Conservation (phyloP, 1,140 invertebrate genomes). For the Zaprionus camerounensis region DNA sequence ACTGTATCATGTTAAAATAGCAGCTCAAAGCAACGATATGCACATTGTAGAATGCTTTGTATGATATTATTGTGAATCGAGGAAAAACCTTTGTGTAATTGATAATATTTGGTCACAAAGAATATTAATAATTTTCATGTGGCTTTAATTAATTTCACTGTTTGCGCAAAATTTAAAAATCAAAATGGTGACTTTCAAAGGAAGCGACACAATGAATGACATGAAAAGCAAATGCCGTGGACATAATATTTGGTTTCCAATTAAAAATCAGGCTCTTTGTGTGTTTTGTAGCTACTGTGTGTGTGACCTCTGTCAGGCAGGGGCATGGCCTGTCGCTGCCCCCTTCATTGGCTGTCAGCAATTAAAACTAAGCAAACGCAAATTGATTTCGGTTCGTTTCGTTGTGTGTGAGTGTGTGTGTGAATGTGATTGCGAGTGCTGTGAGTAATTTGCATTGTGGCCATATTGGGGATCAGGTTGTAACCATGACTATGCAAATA, state of each 20-base stretch:
- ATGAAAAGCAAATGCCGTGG: conserved; percentile 27
- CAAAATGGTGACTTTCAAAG: neutral
- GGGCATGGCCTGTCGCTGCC: too few species aligned
- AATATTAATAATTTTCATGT: conserved; percentile 59
- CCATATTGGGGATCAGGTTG: conserved; percentile 45
- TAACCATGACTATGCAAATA: conserved; percentile 62
- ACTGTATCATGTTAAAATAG: conserved; percentile 15
- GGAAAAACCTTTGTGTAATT: conserved; percentile 2
- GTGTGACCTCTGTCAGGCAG: conserved; percentile 1
- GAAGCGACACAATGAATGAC: conserved; percentile 2
- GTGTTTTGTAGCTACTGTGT: conserved; percentile 7
- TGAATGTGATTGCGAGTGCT: conserved; percentile 1
- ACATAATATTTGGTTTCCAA: conserved; percentile 75
- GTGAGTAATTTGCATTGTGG: conserved; percentile 44
- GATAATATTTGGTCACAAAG: conserved; percentile 18
- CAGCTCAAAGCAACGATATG: conserved; percentile 38
- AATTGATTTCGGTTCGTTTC: conserved; percentile 66
- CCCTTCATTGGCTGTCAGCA: conserved; percentile 36
- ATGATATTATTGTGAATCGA: neutral
- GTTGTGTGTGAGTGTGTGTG: conserved; percentile 8
- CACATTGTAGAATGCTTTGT: conserved; percentile 31
- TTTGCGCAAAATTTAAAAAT: conserved; percentile 20
- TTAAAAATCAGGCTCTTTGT: conserved; percentile 63
- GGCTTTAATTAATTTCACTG: conserved; percentile 73
- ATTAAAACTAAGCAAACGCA: conserved; percentile 78